Percentiles rank a stretch among this genome's conserved stretches.
Conservation (phyloP, 92 coral and sea anemone genomes). For the Hydrozoanthus gracilis region DNA sequence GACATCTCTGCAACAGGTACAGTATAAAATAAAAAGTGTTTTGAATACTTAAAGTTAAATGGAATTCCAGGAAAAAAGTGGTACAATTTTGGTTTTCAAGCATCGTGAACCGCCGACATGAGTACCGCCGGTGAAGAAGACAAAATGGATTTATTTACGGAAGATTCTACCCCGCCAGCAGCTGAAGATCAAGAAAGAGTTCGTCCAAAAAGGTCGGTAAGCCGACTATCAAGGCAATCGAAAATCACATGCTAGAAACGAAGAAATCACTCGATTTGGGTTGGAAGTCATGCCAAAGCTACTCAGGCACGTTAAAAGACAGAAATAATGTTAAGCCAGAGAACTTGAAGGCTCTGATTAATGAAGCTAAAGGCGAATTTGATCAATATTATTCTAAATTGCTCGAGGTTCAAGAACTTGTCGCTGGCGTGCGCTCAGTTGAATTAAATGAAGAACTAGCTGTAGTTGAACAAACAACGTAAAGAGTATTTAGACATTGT, state of each 20-base stretch:
- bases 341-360: not conserved
- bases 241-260: slow-evolving; percentile 1
- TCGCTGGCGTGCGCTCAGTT: not conserved
- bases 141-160: not conserved
- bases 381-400: not conserved
- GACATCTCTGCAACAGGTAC: no score
- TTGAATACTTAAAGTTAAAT: no score
- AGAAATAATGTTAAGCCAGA: not conserved
- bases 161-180: not conserved
- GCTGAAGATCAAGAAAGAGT: not conserved
- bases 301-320: not conserved
- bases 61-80: no score
- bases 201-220: slow-evolving; percentile 1
- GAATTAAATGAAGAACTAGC: not conserved
- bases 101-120: slow-evolving; percentile 24
- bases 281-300: not conserved
- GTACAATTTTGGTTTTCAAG: no score
- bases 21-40: no score
- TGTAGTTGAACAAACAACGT: slow-evolving; percentile 37
- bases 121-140: slow-evolving; percentile 32
- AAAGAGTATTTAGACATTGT: slow-evolving; percentile 35
- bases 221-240: slow-evolving; percentile 18
- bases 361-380: not conserved
- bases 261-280: not conserved
- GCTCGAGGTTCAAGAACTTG: not conserved